Evolutionary conservation across 1,140 invertebrate genomes (phyloP), one percentile per base, ranked within the genome.

Genomic region (Heliconius himera): DNA sequence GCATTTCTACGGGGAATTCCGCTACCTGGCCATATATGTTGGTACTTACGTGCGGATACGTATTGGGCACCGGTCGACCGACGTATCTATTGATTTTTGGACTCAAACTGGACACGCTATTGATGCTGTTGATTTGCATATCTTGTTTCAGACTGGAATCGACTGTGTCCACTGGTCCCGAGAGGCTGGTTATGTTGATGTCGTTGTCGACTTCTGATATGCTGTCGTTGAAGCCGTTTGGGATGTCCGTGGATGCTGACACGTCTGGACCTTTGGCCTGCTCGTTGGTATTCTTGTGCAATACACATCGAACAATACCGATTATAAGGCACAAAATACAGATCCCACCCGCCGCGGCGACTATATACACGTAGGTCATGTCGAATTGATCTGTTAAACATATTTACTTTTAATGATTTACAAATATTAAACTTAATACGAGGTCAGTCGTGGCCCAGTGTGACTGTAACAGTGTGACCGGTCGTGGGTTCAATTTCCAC

Each of bases 181-280:
- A 94, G 18, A 94, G 86, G 54, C 92, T 95, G 5, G 92, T 94
- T 81, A 95, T 95, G 81, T 95, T 94, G 20, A 95, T 95, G 79
- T 95, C 94, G 70, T 94, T 94, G 84, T 95, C 94, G 6, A 95
- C 94, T 82, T 95, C 94, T 51, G 94, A 95, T 89, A 95, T 95
- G 82, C 94, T 95, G 88, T 95, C 94, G 82, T 94, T 94, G 86
- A 95, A 95, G 18, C 94, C 94, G 78, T 95, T 94, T 2, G 94
- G 94, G 41, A 95, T 90, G 77, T 95, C 94, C 0, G 94, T 95
- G 1, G 92, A 94, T n/a, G 94, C 94, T 13, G 94, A 95, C 16
- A 95, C 93, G 82, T 95, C 94, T 1, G 94, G 94, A 0, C 92
- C 92, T 87, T 94, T 95, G 38, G 90, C 89, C 60, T 94, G 93